Evolutionary conservation across 2,888 invertebrate species (phyloP), one percentile per base, ranked within the genome.

Genomic region (Lordiphosa andalusiaca): DNA sequence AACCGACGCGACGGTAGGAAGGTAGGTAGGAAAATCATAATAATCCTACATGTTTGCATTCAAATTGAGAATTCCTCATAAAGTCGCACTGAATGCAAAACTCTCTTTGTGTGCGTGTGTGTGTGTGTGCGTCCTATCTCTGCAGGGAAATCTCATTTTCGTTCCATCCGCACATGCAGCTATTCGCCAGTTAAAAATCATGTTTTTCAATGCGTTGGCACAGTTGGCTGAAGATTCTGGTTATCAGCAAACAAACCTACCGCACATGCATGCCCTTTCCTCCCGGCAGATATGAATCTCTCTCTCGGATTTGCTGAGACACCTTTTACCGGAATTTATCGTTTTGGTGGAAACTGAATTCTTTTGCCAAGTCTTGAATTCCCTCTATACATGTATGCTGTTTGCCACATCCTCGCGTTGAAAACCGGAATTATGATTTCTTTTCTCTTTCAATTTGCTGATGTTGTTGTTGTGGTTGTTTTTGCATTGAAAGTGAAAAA

Each of bases 301-400:
- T 58, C 52, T 44, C 35, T 53, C 52, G 30, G 30, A 10, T 30
- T 19, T 40, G 58, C 46, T 23, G 21, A 67, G 75, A 75, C 80
- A 82, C 80, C 82, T 73, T 82, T 78, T 78, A 69, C 80, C 73
- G 50, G 80, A 82, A 82, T 80, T 80, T 80, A 80, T 80, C 80
- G 80, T 69, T 73, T 64, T 67, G 71, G 61, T 65, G 63, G 68
- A 78, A 75, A 75, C 82, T 69, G 63, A 78, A 82, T 73, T 56
- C 60, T 65, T 56, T 68, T 30, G 37, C 36, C 30, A 3, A 16
- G 41, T 21, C 30, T 16, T 35, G 53, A n/a, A 30, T 35, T 25
- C 33, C 5, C 42, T 16, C 9, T 40, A 6, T 38, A 35, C 37
- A 16, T 44, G 64, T 44, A 75, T 72, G 65, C 69, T 59, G 59